Evolutionary conservation across 2,113 vertebrate genomes (phyloP).

Genomic region (Scophthalmus maximus): DNA sequence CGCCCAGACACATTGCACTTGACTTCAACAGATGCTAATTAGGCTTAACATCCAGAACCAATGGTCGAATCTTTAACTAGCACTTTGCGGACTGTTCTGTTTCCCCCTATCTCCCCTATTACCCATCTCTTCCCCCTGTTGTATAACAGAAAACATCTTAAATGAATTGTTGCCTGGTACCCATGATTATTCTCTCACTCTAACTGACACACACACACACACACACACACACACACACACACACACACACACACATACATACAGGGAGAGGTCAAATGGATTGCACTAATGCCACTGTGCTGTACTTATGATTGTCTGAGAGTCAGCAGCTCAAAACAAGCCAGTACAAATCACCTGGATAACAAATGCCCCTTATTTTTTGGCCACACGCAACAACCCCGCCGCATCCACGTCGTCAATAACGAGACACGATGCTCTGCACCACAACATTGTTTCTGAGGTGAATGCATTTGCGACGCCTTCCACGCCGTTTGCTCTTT

Average conservation of each 20-base stretch:
- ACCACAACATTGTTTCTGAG: not conserved
- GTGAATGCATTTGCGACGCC: not conserved
- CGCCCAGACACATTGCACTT: slow-evolving; percentile 71
- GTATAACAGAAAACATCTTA: slow-evolving; percentile 23
- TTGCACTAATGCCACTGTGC: slow-evolving; percentile 58
- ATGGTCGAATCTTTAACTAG: slow-evolving; percentile 17
- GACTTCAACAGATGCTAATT: slow-evolving; percentile 56
- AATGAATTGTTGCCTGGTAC: slow-evolving; percentile 30
- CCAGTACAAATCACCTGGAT: slow-evolving; percentile 41
- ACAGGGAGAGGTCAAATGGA: slow-evolving; percentile 63
- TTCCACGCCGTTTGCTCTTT: not conserved
- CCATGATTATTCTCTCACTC: slow-evolving; percentile 3
- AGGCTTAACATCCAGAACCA: slow-evolving; percentile 51
- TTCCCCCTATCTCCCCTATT: slow-evolving; percentile 1
- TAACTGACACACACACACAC: slow-evolving; percentile 4
- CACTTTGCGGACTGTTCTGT: slow-evolving; percentile 6
- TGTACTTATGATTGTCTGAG: slow-evolving; percentile 56
- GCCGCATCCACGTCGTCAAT: slow-evolving; percentile 14
- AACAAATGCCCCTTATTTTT: slow-evolving; percentile 36
- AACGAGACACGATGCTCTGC: slow-evolving; percentile 14
- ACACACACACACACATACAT: slow-evolving; percentile 5
- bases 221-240: slow-evolving; percentile 4
- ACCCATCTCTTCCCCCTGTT: slow-evolving; percentile 2
- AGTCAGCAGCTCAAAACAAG: slow-evolving; percentile 38
- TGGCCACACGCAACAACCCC: slow-evolving; percentile 4